Evolutionary conservation across 2,888 invertebrate genomes (phyloP), one percentile per base, ranked within the genome.

Genomic region (Anticlea derivata): DNA sequence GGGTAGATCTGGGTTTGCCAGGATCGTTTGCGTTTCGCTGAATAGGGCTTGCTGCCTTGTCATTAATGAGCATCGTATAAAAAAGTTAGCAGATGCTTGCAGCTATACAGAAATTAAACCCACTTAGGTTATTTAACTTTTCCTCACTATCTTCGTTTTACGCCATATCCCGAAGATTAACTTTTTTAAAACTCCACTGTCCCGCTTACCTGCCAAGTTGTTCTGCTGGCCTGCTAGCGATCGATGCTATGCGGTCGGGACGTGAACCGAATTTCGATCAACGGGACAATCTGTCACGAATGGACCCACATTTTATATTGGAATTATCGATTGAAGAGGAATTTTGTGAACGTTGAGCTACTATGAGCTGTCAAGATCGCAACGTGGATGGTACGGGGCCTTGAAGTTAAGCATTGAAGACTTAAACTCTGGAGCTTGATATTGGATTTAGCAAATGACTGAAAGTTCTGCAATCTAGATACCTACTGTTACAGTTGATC

Each of bases 231-330:
- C 50, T 35, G 33, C 50, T 40, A 31, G 39, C 50, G 50, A 55
- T 50, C 48, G 55, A 51, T 55, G 50, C 45, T 48, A 40, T 60
- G 60, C 60, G 58, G 60, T 53, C 34, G 38, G 48, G 29, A 58
- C 60, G 60, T 58, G 60, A 35, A 45, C 40, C 38, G 60, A 58
- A 60, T 60, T 23, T 23, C 29, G 45, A 55, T 49, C 44, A 39
- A 35, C 13, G 40, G 41, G 31, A 33, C 41, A 47, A 50, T 52
- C 56, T 56, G 51, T 52, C 55, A 52, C 52, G 52, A 38, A 33
- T 41, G 37, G 41, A 37, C 41, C 22, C 27, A 43, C 47, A 53
- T 48, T 53, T 53, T 53, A 52, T 43, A 43, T 47, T 43, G 37
- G 47, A 52, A 43, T 48, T 41, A 52, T 48, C 43, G 47, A 47